Conservation (phyloP, 2,888 invertebrate genomes). For the Drosophila quinaria region DNA sequence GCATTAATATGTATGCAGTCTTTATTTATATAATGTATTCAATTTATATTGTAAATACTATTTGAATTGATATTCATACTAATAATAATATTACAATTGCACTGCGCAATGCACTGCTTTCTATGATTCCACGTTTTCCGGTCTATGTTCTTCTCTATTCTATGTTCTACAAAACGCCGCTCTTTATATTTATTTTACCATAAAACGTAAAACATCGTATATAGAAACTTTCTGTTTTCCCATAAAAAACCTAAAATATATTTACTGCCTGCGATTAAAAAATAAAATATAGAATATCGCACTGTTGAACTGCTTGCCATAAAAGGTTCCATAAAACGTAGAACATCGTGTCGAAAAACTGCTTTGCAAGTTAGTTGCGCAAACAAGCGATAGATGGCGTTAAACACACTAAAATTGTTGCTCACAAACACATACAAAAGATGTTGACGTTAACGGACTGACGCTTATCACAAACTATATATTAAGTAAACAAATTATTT, state of each 20-base stretch:
- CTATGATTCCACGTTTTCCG: not conserved
- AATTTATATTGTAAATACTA: too few relatives aligned
- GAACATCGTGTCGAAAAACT: not conserved
- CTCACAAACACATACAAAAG: too few relatives aligned
- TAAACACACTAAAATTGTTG: not conserved
- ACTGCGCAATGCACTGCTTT: not conserved
- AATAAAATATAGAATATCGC: constrained; percentile 22
- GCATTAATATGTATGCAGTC: too few relatives aligned
- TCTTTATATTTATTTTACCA: not conserved
- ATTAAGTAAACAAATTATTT: too few relatives aligned
- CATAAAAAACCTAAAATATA: not conserved
- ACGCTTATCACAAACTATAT: too few relatives aligned
- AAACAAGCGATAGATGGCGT: constrained; percentile 5
- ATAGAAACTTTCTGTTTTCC: not conserved
- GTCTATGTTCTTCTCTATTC: not conserved
- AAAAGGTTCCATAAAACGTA: not conserved
- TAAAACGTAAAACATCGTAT: not conserved
- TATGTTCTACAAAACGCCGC: not conserved
- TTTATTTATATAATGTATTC: too few relatives aligned
- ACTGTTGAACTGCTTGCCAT: constrained; percentile 1
- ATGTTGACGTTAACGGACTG: too few relatives aligned
- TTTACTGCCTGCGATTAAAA: not conserved
- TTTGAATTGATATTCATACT: too few relatives aligned
- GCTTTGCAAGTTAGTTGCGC: not conserved
- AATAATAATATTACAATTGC: not conserved